Evolutionary conservation across 2,797 vertebrate species (phyloP).

Genomic region (Cercopithecus petaurista): DNA sequence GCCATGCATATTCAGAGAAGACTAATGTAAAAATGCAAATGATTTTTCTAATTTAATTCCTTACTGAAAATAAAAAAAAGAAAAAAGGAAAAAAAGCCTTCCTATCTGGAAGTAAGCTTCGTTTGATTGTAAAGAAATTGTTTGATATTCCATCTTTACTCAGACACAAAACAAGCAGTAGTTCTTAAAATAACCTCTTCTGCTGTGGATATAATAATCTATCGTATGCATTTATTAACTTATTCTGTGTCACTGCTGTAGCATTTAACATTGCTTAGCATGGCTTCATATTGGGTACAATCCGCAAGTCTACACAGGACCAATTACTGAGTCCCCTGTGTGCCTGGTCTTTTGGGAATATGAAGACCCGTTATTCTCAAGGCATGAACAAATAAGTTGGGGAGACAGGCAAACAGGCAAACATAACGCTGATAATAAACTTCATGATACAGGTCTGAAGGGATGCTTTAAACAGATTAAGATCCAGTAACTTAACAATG

Average conservation of each 20-base stretch:
- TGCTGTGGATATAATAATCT: not conserved
- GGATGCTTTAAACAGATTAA: not conserved
- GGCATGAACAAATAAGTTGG: not conserved
- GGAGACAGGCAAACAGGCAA: not conserved
- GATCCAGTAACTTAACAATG: not conserved
- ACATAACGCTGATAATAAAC: not conserved
- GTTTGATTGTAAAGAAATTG: conserved; percentile 53
- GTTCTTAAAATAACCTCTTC: conserved; percentile 44
- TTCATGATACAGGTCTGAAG: not conserved
- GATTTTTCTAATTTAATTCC: conserved; percentile 65
- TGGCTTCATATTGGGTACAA: not conserved
- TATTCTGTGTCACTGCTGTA: not conserved
- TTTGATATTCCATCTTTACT: conserved; percentile 42
- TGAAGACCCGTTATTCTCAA: not conserved
- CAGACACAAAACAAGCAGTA: conserved; percentile 27
- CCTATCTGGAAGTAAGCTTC: conserved; percentile 17
- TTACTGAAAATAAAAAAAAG: not conserved
- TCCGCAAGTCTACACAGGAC: not conserved
- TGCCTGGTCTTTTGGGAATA: not conserved
- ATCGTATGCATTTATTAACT: not conserved
- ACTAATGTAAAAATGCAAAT: conserved; percentile 67
- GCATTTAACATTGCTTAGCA: not conserved
- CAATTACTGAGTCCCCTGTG: not conserved
- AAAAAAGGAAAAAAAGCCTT: not conserved
- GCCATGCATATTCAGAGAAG: conserved; percentile 69